Evolutionary conservation across 2,113 vertebrate species (phyloP), one percentile per base, ranked within the genome.

Genomic region (Plestiodon gilberti): DNA sequence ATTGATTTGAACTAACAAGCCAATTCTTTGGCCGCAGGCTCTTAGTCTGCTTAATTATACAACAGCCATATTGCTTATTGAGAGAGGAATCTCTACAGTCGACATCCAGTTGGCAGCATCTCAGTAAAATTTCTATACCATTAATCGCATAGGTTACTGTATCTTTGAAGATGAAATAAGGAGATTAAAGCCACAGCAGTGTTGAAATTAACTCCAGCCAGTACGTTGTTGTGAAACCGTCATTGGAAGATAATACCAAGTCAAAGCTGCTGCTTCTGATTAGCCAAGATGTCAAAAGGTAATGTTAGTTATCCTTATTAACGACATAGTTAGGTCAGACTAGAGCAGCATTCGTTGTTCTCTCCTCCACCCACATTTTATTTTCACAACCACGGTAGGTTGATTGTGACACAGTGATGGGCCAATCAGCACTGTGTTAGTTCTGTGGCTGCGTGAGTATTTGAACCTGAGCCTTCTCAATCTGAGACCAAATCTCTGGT

Each of bases 51-150:
- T 82, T 82, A 77, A 87, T 87, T 82, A 78, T 59, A 77, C 86
- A 77, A 22, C 52, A 75, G 82, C 69, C 55, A 78, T 82, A 43
- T 65, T 55, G 17, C 76, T 73, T 35, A 88, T 64, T 77, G 92
- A 82, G 52, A 92, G 84, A 65, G 86, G 14, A 82, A 67, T 81
- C 80, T 78, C 10, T 48, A n/a, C 65, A 62, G 13, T 86, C 87
- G 71, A 75, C 73, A 87, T 78, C 76, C 3, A 6, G 15, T 0
- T 35, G 82, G 35, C 71, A 55, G 30, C 23, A 61, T 76, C 78
- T 52, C 23, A 0, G 28, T 14, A 35, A 76, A 88, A 43, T 43
- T 90, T n/a, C 5, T 4, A 13, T 74, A 43, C 62, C 4, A 0
- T 55, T 65, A 30, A 74, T 89, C 80, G 69, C 35, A n/a, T 18